Conservation (phyloP, 2,888 invertebrate species). For the Dynastes tityus region DNA sequence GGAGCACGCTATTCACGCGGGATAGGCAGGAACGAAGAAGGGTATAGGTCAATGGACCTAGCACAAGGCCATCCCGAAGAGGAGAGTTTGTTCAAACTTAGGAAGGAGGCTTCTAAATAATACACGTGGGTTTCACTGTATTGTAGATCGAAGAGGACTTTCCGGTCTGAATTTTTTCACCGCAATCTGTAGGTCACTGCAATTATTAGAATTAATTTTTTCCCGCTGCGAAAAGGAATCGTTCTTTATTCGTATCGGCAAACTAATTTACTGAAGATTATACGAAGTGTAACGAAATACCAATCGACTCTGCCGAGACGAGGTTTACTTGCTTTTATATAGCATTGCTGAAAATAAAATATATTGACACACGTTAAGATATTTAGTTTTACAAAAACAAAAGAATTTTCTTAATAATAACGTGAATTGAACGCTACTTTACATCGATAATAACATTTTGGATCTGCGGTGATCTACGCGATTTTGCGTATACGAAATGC, state of each 20-base stretch:
- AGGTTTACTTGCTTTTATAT: too few species aligned
- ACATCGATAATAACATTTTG: too few species aligned
- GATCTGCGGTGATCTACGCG: too few species aligned
- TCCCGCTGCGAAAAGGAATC: too few species aligned
- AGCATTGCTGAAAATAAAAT: too few species aligned
- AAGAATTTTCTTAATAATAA: too few species aligned
- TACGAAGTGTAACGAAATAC: neutral
- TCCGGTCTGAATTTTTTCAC: constrained; percentile 29
- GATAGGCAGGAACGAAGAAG: constrained; percentile 66
- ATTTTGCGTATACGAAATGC: too few species aligned
- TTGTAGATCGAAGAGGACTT: constrained; percentile 26
- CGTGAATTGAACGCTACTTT: too few species aligned
- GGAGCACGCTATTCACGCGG: constrained; percentile 59
- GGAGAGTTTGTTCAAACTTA: constrained; percentile 49
- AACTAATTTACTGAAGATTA: neutral
- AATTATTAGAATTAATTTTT: neutral
- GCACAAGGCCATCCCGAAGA: constrained; percentile 60
- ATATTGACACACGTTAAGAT: too few species aligned
- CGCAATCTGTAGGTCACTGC: neutral
- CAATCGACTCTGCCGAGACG: too few species aligned
- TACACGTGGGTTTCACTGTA: constrained; percentile 40
- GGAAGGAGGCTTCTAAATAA: constrained; percentile 42
- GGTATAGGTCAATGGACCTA: constrained; percentile 62
- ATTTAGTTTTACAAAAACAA: too few species aligned
- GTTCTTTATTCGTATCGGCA: too few species aligned